Percentiles rank a stretch among this genome's conserved stretches.
Conservation (phyloP, 2,113 vertebrate genomes). For the Cavia aperea region DNA sequence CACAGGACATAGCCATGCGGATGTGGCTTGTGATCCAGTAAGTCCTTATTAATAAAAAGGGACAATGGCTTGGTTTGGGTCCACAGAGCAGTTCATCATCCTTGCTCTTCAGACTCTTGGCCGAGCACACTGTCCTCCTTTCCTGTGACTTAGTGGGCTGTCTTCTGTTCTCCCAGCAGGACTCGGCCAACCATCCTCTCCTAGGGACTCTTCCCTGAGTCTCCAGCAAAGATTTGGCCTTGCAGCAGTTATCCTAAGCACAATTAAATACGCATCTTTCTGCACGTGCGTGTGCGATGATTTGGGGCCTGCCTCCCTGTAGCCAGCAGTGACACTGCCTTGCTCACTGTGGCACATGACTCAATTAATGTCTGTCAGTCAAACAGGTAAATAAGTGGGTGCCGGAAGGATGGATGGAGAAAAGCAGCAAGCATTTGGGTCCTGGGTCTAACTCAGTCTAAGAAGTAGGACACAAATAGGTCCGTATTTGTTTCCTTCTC, state of each 20-base stretch:
- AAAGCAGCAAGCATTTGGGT: neutral
- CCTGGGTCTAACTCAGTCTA: neutral
- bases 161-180: neutral
- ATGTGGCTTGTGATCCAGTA: neutral
- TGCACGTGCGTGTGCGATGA: rapidly evolving
- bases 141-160: neutral
- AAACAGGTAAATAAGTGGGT: neutral
- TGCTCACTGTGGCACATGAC: neutral
- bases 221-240: neutral
- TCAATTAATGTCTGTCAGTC: neutral
- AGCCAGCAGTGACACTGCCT: neutral
- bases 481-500: neutral
- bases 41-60: constrained; percentile 10
- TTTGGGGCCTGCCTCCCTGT: neutral
- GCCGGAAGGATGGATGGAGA: too few species aligned
- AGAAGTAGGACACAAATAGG: rapidly evolving
- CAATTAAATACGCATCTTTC: neutral
- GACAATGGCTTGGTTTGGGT: too few species aligned
- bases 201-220: neutral
- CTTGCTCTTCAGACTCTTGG: neutral
- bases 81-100: rapidly evolving
- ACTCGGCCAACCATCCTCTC: neutral
- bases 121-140: rapidly evolving
- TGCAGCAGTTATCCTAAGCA: neutral
- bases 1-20: rapidly evolving